These are phyloP conservation scores for Hippopotamyrus pictus DNA, from an alignment of 2,797 vertebrate species.

Conservation along the genomic window DNA sequence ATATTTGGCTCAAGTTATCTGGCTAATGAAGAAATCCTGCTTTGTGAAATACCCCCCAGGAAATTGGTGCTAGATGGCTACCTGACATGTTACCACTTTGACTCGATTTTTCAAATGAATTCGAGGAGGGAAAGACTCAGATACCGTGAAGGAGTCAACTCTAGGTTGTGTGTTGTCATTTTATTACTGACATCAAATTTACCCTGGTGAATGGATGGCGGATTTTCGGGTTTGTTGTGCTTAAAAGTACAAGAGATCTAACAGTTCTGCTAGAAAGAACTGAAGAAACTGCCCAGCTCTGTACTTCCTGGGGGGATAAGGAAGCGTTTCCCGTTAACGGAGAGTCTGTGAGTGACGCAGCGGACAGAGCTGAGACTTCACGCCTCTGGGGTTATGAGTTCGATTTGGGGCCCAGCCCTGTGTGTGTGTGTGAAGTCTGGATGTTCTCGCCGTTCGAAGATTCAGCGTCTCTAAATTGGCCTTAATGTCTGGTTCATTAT, in stretches of 20 bases:
- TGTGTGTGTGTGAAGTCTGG: neutral
- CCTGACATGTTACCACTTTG: neutral
- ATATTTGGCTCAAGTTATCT: neutral
- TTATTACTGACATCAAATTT: neutral
- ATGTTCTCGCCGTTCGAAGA: neutral
- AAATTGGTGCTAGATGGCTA: neutral
- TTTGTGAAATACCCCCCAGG: neutral
- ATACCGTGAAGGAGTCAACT: neutral
- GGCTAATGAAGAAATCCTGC: neutral
- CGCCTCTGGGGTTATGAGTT: neutral
- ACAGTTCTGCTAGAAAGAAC: neutral
- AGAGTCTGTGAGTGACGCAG: neutral
- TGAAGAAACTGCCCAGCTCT: neutral
- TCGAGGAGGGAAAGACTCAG: neutral
- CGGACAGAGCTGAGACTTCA: neutral
- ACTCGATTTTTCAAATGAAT: neutral
- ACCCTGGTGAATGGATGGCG: neutral
- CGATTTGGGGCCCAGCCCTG: neutral
- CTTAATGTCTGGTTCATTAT: neutral
- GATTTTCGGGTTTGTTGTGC: constrained; percentile 10
- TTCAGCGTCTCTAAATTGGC: neutral
- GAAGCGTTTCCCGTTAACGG: neutral
- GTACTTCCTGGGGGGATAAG: constrained; percentile 5
- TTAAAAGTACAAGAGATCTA: constrained; percentile 23
- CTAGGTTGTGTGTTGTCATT: neutral